These are phyloP conservation scores for Trematomus loennbergii DNA, from an alignment of 2,113 vertebrate species.

Conservation along the genomic window DNA sequence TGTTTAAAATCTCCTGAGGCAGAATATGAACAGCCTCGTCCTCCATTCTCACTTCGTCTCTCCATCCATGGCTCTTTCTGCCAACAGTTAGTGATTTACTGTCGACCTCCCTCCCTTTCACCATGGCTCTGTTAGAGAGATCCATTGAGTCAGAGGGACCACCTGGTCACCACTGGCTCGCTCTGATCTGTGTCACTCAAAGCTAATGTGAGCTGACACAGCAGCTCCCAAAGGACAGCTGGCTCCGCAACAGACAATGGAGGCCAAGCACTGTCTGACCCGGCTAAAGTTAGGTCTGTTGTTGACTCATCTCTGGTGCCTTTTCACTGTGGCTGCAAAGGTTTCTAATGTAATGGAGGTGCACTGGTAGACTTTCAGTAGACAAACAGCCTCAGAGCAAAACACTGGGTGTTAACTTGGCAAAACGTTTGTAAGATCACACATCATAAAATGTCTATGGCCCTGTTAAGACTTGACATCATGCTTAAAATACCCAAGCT, in stretches of 20 bases:
- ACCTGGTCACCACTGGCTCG: conserved; percentile 58
- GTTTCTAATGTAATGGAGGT: not conserved
- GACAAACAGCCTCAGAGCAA: not conserved
- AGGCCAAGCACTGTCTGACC: conserved; percentile 59
- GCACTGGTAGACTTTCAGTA: not conserved
- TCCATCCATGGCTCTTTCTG: not conserved
- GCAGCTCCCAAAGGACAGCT: conserved; percentile 65
- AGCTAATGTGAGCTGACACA: conserved; percentile 69
- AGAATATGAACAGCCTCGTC: not conserved
- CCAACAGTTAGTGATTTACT: not conserved
- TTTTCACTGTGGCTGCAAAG: conserved; percentile 11
- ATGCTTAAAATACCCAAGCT: not conserved
- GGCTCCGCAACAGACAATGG: conserved; percentile 48
- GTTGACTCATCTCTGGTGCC: conserved; percentile 9
- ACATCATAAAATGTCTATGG: not conserved
- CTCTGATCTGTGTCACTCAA: conserved; percentile 45
- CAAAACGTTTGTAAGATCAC: not conserved
- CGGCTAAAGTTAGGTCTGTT: conserved; percentile 10
- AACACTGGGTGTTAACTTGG: not conserved
- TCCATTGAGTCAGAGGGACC: conserved; percentile 40
- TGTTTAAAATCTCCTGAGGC: not conserved
- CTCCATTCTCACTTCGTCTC: not conserved
- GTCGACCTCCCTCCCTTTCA: not conserved
- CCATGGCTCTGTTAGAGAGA: conserved; percentile 12
- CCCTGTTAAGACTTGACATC: not conserved